Evolutionary conservation across 2,797 vertebrate genomes (phyloP).

Genomic region (Lutjanus campechanus): DNA sequence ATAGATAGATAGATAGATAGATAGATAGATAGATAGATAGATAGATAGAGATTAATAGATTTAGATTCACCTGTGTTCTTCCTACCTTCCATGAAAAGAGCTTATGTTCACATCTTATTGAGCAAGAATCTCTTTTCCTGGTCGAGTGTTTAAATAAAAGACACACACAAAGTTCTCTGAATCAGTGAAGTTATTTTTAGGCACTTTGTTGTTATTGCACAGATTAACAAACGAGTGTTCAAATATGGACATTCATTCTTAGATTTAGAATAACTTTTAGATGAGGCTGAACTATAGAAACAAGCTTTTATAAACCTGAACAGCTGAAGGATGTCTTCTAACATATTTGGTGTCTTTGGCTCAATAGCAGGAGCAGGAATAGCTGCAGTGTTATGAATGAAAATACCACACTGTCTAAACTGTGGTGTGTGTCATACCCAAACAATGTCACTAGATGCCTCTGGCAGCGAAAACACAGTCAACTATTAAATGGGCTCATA

Average conservation of each 20-base stretch:
- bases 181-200: not conserved
- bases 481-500: slow-evolving; percentile 64
- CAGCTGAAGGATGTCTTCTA: slow-evolving; percentile 34
- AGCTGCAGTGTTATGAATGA: slow-evolving; percentile 76
- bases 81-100: not conserved
- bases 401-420: slow-evolving; percentile 74
- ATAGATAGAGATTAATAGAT: no score
- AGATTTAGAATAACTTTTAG: slow-evolving; percentile 1
- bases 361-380: slow-evolving; percentile 56
- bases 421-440: slow-evolving; percentile 65
- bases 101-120: not conserved
- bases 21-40: no score
- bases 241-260: not conserved
- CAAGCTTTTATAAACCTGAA: slow-evolving; percentile 17
- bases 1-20: no score
- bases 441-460: slow-evolving; percentile 70
- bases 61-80: slow-evolving; percentile 1
- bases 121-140: not conserved
- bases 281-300: slow-evolving; percentile 16
- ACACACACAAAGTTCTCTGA: not conserved
- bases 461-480: slow-evolving; percentile 64
- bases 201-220: slow-evolving; percentile 3
- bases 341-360: slow-evolving; percentile 51
- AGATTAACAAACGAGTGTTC: slow-evolving; percentile 2
- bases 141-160: slow-evolving; percentile 1